phyloP scores from a whole-genome alignment of 1,140 invertebrate species.

The Brachionus calyciflorus region DNA sequence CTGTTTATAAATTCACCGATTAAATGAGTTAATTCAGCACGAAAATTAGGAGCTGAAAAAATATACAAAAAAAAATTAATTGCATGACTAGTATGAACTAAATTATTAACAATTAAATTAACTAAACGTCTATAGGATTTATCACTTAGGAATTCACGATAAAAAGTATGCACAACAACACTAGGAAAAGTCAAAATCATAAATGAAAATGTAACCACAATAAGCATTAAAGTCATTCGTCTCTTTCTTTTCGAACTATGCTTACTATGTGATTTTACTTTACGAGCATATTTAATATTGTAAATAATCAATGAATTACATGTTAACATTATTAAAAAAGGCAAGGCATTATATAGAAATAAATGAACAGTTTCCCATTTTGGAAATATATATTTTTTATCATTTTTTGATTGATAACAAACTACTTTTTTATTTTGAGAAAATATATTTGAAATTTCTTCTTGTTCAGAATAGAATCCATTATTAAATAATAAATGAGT shows the following conservation, averaged over 20 bases:
- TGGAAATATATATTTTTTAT: conserved; percentile 38
- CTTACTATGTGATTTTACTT: neutral
- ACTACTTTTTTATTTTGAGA: neutral
- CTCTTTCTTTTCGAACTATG: neutral
- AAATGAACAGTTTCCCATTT: conserved; percentile 46
- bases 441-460: neutral
- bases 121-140: conserved; percentile 24
- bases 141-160: neutral
- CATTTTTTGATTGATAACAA: conserved; percentile 18
- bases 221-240: conserved; percentile 30
- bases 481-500: conserved; percentile 24
- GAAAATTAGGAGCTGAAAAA: conserved; percentile 44
- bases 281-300: conserved; percentile 22
- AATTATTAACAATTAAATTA: conserved; percentile 40
- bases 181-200: conserved; percentile 44
- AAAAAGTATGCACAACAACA: conserved; percentile 43
- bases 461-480: neutral
- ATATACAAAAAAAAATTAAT: conserved; percentile 47
- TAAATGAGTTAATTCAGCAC: conserved; percentile 15
- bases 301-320: conserved; percentile 45
- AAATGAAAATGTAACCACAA: conserved; percentile 42
- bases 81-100: conserved; percentile 41
- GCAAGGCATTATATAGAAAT: conserved; percentile 26
- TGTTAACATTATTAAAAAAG: conserved; percentile 41
- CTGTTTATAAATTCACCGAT: neutral